A percentile compares a stretch with the other conserved stretches of the same genome.
Conservation (phyloP, 2,113 vertebrate genomes). For the Ariopsis seemanni region DNA sequence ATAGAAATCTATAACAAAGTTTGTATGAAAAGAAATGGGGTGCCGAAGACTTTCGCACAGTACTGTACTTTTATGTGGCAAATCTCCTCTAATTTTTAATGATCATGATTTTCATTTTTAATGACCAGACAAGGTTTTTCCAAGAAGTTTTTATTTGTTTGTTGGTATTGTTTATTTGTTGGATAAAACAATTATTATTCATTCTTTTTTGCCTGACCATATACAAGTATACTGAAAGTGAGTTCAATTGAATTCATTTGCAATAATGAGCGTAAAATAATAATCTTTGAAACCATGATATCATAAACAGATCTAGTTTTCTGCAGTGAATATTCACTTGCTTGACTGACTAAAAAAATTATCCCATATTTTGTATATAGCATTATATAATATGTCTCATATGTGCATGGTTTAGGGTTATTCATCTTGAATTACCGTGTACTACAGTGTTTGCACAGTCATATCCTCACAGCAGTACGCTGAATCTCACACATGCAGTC, state of each 20-base stretch:
- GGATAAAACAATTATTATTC: too few species aligned
- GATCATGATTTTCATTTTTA: too few species aligned
- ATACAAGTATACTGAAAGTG: too few species aligned
- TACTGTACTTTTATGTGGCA: background rate
- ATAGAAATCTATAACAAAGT: too few species aligned
- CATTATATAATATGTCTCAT: background rate
- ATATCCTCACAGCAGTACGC: background rate
- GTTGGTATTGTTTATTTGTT: too few species aligned
- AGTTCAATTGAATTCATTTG: background rate
- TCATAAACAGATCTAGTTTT: background rate
- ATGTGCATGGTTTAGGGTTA: background rate
- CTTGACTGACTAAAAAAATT: background rate
- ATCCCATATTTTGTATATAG: background rate
- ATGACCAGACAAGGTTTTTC: too few species aligned
- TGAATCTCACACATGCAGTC: conserved; percentile 5
- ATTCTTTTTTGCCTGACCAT: too few species aligned
- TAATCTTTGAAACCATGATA: background rate
- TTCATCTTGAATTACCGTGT: background rate
- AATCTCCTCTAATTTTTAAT: background rate
- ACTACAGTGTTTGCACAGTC: background rate
- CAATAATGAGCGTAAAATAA: background rate
- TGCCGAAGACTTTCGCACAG: too few species aligned
- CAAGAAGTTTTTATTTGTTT: too few species aligned
- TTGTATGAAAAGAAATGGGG: too few species aligned
- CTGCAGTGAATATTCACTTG: background rate